Evolutionary conservation across 2,113 vertebrate genomes (phyloP).

Genomic region (Oryzias woworae): DNA sequence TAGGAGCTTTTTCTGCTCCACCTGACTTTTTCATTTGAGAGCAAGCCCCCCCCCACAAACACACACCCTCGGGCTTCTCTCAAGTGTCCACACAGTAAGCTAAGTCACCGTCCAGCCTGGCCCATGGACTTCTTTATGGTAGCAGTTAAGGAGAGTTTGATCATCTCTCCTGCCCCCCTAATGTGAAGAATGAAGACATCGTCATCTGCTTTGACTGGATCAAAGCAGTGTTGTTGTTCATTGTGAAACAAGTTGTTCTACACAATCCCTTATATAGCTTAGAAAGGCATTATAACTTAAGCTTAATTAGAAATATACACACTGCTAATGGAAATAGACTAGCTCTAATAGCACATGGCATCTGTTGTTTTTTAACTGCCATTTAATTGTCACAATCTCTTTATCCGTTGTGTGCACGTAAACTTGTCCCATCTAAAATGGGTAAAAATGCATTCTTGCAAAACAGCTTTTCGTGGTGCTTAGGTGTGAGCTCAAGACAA

Average conservation of each 20-base stretch:
- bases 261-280: not conserved
- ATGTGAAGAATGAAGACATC: slow-evolving; percentile 23
- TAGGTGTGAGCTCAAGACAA: not conserved
- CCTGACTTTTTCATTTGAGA: not conserved
- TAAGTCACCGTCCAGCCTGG: not conserved
- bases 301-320: not conserved
- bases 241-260: not conserved
- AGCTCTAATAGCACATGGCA: not conserved
- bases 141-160: slow-evolving; percentile 1
- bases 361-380: not conserved
- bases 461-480: not conserved
- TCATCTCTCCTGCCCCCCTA: not conserved
- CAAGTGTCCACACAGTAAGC: slow-evolving; percentile 11
- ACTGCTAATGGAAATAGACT: not conserved
- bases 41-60: not conserved
- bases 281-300: not conserved
- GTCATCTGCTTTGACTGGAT: slow-evolving; percentile 45
- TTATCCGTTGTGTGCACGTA: slow-evolving; percentile 33
- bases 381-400: not conserved
- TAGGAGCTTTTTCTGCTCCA: not conserved
- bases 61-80: not conserved
- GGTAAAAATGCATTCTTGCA: not conserved
- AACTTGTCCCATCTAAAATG: not conserved
- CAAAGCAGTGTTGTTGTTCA: slow-evolving; percentile 22
- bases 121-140: not conserved